Conservation (phyloP, 2,113 vertebrate genomes). For the Myiopsitta monachus region DNA sequence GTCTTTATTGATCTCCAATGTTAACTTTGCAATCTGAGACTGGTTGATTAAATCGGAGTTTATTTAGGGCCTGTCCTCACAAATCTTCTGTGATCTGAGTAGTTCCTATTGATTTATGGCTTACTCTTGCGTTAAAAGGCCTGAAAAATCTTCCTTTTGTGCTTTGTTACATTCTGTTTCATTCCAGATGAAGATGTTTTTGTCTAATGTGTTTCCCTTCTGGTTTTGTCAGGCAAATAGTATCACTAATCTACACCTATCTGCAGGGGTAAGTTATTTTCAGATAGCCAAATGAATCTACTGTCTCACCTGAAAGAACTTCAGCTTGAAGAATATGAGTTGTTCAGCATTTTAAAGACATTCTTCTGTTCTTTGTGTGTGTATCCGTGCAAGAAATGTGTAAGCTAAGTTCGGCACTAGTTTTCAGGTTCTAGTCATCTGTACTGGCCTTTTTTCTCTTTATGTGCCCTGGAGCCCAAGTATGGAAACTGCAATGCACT, state of each 20-base stretch:
- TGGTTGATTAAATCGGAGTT: background rate
- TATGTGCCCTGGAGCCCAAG: constrained; percentile 79
- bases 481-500: constrained; percentile 73
- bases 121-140: background rate
- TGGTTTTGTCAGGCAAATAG: background rate
- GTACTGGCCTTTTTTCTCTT: constrained; percentile 73
- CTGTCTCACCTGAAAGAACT: background rate
- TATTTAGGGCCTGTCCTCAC: background rate
- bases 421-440: background rate
- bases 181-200: background rate
- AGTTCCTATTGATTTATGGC: background rate
- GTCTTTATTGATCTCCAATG: background rate
- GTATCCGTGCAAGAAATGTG: background rate
- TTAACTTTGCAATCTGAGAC: background rate
- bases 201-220: background rate
- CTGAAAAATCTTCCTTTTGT: background rate
- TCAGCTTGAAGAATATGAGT: background rate
- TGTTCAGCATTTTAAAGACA: background rate
- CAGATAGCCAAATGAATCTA: constrained; percentile 8
- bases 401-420: background rate
- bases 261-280: background rate
- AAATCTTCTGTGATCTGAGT: background rate
- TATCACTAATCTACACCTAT: background rate
- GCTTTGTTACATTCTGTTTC: background rate
- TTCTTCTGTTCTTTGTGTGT: background rate